phyloP scores from a whole-genome alignment of 2,888 invertebrate genomes.

The Cantharis rufa region DNA sequence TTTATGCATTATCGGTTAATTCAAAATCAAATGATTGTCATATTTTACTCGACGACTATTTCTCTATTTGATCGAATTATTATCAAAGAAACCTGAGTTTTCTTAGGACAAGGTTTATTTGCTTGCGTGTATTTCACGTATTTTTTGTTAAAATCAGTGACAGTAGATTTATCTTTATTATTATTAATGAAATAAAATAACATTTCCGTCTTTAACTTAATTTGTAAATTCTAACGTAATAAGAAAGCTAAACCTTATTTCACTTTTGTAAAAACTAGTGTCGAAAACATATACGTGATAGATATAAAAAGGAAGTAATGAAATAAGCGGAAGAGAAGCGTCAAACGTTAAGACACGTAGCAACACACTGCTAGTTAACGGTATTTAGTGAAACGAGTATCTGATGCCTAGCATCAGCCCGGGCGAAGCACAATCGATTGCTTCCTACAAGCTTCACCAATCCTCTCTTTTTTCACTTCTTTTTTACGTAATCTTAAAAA shows the following conservation, averaged over 20 bases:
- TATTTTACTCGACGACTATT: too few relatives aligned
- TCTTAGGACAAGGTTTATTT: not conserved
- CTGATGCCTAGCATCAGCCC: slow-evolving; percentile 33
- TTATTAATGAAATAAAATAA: not conserved
- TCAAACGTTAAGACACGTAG: slow-evolving; percentile 31
- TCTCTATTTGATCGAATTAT: not conserved
- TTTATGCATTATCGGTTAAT: too few relatives aligned
- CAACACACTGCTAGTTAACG: slow-evolving; percentile 30
- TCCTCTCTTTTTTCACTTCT: slow-evolving; percentile 14
- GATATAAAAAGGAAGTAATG: slow-evolving; percentile 25
- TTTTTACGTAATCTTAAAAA: slow-evolving; percentile 1
- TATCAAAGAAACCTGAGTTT: not conserved
- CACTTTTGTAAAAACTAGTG: not conserved
- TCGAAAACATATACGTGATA: slow-evolving; percentile 8
- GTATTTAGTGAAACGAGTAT: slow-evolving; percentile 33
- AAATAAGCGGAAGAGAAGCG: slow-evolving; percentile 29
- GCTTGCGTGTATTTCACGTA: not conserved
- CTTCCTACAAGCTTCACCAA: slow-evolving; percentile 25
- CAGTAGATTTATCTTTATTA: not conserved
- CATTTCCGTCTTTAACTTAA: not conserved
- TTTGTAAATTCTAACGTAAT: not conserved
- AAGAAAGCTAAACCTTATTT: not conserved
- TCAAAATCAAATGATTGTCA: too few relatives aligned
- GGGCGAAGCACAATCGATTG: slow-evolving; percentile 36
- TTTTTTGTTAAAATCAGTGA: not conserved